phyloP scores from a whole-genome alignment of 2,888 invertebrate genomes.

The Tricholauxania praeusta region DNA sequence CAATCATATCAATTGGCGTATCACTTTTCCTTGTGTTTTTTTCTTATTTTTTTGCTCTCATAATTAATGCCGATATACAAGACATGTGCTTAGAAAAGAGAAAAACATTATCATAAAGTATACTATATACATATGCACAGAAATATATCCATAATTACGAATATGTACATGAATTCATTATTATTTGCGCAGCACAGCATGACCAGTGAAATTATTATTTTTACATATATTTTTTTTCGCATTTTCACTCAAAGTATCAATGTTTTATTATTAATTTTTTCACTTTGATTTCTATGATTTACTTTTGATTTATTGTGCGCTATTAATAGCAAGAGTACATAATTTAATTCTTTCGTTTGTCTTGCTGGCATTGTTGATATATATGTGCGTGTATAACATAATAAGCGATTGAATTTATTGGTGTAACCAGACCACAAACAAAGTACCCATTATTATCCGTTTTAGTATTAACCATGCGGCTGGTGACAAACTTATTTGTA shows the following conservation, averaged over 20 bases:
- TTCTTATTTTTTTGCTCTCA: too few species aligned
- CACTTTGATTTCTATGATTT: background rate
- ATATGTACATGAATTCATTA: background rate
- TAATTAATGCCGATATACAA: too few species aligned
- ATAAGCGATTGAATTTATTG: slow-evolving; percentile 7
- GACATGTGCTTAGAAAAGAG: too few species aligned
- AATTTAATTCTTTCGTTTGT: background rate
- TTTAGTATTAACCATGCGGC: too few species aligned
- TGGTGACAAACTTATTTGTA: too few species aligned
- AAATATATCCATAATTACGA: too few species aligned
- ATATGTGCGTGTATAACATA: slow-evolving; percentile 6
- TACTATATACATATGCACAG: too few species aligned
- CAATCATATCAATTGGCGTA: too few species aligned
- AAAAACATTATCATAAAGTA: too few species aligned
- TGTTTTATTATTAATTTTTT: background rate
- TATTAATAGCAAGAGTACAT: too few species aligned
- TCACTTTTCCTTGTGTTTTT: too few species aligned
- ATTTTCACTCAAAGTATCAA: slow-evolving; percentile 10
- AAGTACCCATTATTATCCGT: too few species aligned
- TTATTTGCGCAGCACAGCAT: slow-evolving; percentile 31
- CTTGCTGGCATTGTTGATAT: slow-evolving; percentile 11
- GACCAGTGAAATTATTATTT: slow-evolving; percentile 43
- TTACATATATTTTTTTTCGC: slow-evolving; percentile 5
- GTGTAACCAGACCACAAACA: slow-evolving; percentile 20
- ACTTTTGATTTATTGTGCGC: background rate